Evolutionary conservation across 2,113 vertebrate genomes (phyloP).

Genomic region (Tachycineta bicolor): DNA sequence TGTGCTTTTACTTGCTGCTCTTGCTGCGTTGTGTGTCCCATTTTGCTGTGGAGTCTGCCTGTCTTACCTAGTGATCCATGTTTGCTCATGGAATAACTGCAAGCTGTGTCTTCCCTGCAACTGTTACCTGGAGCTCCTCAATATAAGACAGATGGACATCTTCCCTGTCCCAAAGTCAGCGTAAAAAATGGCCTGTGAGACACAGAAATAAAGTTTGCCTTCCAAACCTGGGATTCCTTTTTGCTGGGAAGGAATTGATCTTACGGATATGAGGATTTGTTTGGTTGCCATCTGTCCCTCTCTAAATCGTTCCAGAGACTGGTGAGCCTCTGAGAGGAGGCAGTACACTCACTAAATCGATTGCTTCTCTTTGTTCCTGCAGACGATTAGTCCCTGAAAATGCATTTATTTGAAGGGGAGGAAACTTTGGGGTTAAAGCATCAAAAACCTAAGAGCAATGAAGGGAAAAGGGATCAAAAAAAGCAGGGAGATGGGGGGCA

Average conservation of each 20-base stretch:
- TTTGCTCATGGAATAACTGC: not conserved
- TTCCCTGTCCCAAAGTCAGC: not conserved
- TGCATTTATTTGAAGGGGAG: not conserved
- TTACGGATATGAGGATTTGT: not conserved
- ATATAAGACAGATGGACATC: not conserved
- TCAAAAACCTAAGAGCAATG: not conserved
- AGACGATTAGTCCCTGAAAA: not conserved
- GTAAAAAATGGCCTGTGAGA: not conserved
- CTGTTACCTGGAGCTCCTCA: not conserved
- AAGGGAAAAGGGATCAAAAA: not conserved
- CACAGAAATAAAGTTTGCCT: not conserved
- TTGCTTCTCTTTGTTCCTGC: not conserved
- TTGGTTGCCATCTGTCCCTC: not conserved
- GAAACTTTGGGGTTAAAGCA: not conserved
- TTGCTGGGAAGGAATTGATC: not conserved
- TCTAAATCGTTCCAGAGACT: not conserved
- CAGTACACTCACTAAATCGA: not conserved
- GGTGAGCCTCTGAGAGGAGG: not conserved
- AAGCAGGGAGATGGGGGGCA: accelerated
- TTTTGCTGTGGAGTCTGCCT: not conserved
- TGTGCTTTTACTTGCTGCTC: not conserved
- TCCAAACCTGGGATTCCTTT: not conserved
- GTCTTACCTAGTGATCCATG: not conserved
- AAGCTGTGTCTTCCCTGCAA: not conserved
- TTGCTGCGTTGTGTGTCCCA: accelerated